Percentiles rank a stretch among this genome's conserved stretches.
Conservation (phyloP, 2,113 vertebrate species). For the Beaufortia kweichowensis region DNA sequence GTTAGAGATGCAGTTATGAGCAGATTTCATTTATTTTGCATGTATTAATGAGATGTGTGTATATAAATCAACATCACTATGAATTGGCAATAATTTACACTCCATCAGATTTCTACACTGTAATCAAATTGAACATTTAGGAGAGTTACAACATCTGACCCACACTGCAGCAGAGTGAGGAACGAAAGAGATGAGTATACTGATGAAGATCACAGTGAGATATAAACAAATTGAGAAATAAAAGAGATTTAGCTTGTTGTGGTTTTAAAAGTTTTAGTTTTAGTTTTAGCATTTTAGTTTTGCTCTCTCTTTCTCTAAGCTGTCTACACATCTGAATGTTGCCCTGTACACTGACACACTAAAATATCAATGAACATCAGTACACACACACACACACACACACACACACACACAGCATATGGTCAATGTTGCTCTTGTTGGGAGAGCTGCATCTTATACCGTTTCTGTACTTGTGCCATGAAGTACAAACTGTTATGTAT, state of each 20-base stretch:
- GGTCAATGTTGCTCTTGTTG: background rate
- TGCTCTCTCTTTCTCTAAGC: slow-evolving; percentile 4
- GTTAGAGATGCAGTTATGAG: background rate
- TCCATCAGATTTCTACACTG: slow-evolving; percentile 18
- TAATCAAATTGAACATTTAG: slow-evolving; percentile 27
- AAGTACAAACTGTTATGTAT: background rate
- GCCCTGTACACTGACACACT: background rate
- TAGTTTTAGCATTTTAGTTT: too few species aligned
- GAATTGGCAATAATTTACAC: slow-evolving; percentile 2
- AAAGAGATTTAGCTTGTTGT: background rate
- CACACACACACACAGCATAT: slow-evolving; percentile 27
- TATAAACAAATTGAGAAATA: too few species aligned
- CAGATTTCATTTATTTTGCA: slow-evolving; percentile 3
- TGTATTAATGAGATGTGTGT: background rate
- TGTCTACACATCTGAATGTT: background rate
- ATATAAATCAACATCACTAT: slow-evolving; percentile 25
- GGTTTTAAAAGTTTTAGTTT: slow-evolving; percentile 35
- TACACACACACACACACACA: background rate
- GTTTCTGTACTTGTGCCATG: slow-evolving; percentile 1
- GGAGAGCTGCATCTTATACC: slow-evolving; percentile 1
- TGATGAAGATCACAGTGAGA: too few species aligned
- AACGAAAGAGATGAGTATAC: too few species aligned
- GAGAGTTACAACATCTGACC: background rate
- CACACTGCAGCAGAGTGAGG: background rate
- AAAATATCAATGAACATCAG: background rate